These are phyloP conservation scores for Octopus bimaculoides DNA, from an alignment of 1,140 invertebrate species.

Conservation along the genomic window DNA sequence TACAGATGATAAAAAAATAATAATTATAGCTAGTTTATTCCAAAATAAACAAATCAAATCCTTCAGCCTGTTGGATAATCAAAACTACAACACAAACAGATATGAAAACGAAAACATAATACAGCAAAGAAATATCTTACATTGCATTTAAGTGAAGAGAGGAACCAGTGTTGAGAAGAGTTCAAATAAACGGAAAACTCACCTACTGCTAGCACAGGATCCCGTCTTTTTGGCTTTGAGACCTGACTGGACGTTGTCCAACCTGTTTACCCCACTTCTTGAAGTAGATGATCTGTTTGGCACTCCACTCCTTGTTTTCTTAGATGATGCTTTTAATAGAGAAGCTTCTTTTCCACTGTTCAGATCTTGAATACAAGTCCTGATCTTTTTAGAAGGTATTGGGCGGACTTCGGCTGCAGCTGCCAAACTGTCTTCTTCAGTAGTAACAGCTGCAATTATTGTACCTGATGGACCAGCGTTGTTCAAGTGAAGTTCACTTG, in stretches of 20 bases:
- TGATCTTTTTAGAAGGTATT: neutral
- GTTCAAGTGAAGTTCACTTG: constrained; percentile 8
- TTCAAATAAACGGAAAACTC: neutral
- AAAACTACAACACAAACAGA: no score
- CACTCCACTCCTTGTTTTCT: constrained; percentile 14
- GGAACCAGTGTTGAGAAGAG: no score
- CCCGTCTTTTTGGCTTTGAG: constrained; percentile 64
- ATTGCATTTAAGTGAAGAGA: neutral
- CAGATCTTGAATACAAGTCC: neutral
- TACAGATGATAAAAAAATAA: no score
- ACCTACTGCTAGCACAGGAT: constrained; percentile 73
- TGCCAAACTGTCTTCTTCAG: neutral
- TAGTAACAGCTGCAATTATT: neutral
- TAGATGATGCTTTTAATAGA: neutral
- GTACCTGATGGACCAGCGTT: constrained; percentile 5
- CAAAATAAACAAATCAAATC: no score
- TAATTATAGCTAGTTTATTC: no score
- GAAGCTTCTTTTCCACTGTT: neutral
- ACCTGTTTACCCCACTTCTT: constrained; percentile 26
- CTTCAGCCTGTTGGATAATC: no score
- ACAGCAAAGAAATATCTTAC: neutral
- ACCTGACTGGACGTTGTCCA: constrained; percentile 46
- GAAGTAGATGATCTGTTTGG: constrained; percentile 17
- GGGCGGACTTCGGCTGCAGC: neutral
- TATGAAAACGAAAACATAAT: neutral